Conservation (phyloP, 2,888 invertebrate species). For the Ypsolopha sequella region DNA sequence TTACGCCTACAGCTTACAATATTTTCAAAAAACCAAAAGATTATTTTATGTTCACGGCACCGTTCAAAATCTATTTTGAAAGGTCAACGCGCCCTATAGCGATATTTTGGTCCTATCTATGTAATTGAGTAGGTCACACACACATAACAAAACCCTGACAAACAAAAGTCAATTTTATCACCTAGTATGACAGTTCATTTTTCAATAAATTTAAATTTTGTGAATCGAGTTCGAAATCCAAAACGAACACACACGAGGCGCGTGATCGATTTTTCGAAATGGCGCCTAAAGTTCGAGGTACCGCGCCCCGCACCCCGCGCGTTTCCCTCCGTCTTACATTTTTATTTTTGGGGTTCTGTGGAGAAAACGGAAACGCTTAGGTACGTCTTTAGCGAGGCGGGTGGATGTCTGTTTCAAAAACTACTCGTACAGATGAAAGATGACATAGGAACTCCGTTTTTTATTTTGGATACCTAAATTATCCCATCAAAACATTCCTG, state of each 20-base stretch:
- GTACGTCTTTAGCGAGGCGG: too few species aligned
- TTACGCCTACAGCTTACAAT: not conserved
- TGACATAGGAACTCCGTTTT: too few species aligned
- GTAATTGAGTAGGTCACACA: slow-evolving; percentile 19
- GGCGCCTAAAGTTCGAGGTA: slow-evolving; percentile 31
- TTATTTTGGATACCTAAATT: too few species aligned
- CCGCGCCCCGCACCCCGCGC: slow-evolving; percentile 16
- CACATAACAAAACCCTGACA: slow-evolving; percentile 15
- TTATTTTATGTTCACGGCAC: not conserved
- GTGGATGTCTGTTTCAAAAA: too few species aligned
- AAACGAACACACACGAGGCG: slow-evolving; percentile 47
- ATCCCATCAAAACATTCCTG: too few species aligned
- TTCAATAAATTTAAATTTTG: not conserved
- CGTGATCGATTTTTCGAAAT: slow-evolving; percentile 61
- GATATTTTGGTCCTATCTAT: slow-evolving; percentile 39
- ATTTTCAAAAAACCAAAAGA: not conserved
- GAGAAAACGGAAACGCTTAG: too few species aligned
- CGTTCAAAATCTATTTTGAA: slow-evolving; percentile 37
- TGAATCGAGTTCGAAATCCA: slow-evolving; percentile 7
- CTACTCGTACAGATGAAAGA: too few species aligned
- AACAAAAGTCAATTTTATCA: slow-evolving; percentile 14
- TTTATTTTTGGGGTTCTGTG: not conserved
- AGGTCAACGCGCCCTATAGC: slow-evolving; percentile 25
- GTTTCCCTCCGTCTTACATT: slow-evolving; percentile 11
- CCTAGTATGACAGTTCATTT: slow-evolving; percentile 7